Percentiles rank a stretch among this genome's conserved stretches.
These are phyloP conservation scores for Helicolenus hilgendorfi DNA, from an alignment of 2,797 vertebrate species.

Conservation along the genomic window DNA sequence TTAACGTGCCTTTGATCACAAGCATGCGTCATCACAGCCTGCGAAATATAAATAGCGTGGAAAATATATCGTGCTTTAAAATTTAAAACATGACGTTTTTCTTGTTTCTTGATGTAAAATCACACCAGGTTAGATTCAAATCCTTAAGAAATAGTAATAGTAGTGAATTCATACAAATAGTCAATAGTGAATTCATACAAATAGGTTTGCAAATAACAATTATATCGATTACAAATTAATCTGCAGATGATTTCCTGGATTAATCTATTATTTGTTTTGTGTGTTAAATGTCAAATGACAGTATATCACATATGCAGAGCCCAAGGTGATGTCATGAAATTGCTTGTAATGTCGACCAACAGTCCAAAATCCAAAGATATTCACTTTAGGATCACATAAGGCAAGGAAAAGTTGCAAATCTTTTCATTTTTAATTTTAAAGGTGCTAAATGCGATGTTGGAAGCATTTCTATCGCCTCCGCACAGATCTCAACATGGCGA, in stretches of 20 bases:
- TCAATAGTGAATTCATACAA: not conserved
- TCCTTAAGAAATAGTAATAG: not conserved
- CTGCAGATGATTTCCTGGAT: not conserved
- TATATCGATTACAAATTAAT: not conserved
- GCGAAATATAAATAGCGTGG: constrained; percentile 42
- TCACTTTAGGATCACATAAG: not conserved
- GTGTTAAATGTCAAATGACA: not conserved
- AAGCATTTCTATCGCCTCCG: too few relatives aligned
- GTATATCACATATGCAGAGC: too few relatives aligned
- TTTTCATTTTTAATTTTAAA: not conserved
- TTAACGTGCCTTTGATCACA: constrained; percentile 60
- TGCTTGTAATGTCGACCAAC: not conserved
- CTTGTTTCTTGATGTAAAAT: constrained; percentile 16
- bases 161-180: not conserved
- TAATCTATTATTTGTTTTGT: not conserved
- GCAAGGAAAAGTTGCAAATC: not conserved
- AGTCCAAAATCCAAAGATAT: not conserved
- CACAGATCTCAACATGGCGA: too few relatives aligned
- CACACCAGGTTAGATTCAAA: not conserved
- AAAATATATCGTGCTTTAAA: constrained; percentile 27
- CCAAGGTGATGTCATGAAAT: not conserved
- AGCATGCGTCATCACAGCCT: constrained; percentile 42
- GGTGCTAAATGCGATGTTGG: too few relatives aligned
- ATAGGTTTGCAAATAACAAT: not conserved
- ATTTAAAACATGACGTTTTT: constrained; percentile 16